These are phyloP conservation scores for Agrypnia vestita DNA, from an alignment of 1,140 invertebrate species.

Conservation along the genomic window DNA sequence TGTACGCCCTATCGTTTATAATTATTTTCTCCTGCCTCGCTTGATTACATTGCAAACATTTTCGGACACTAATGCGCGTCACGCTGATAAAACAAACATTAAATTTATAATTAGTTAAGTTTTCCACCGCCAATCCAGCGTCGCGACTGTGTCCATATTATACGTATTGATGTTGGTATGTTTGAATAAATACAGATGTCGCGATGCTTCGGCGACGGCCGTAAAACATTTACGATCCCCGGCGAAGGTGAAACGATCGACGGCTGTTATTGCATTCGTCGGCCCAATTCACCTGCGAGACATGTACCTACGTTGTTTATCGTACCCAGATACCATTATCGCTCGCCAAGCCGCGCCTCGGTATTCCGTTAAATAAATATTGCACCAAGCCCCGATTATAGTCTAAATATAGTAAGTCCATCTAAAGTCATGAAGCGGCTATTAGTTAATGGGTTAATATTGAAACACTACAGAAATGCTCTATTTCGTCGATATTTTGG, in stretches of 20 bases:
- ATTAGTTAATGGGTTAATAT: no score
- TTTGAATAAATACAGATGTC: neutral
- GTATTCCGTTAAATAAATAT: conserved; percentile 21
- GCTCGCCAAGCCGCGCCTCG: conserved; percentile 1
- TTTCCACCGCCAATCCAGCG: neutral
- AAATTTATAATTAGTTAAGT: neutral
- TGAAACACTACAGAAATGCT: no score
- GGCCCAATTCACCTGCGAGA: conserved; percentile 34
- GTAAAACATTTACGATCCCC: conserved; percentile 8
- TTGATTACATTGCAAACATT: no score
- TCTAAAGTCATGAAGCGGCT: no score
- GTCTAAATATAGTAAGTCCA: no score
- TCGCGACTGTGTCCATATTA: neutral
- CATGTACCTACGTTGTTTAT: conserved; percentile 21
- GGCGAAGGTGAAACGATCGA: neutral
- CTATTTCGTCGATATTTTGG: no score
- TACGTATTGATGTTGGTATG: neutral
- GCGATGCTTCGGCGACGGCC: conserved; percentile 2
- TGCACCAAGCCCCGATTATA: neutral
- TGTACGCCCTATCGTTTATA: no score
- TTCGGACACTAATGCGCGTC: no score
- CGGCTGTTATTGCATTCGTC: neutral
- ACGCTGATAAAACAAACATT: neutral
- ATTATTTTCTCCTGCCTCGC: no score
- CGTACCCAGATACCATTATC: conserved; percentile 24